Evolutionary conservation across 1,140 invertebrate genomes (phyloP).

Genomic region (Tetranychus urticae): DNA sequence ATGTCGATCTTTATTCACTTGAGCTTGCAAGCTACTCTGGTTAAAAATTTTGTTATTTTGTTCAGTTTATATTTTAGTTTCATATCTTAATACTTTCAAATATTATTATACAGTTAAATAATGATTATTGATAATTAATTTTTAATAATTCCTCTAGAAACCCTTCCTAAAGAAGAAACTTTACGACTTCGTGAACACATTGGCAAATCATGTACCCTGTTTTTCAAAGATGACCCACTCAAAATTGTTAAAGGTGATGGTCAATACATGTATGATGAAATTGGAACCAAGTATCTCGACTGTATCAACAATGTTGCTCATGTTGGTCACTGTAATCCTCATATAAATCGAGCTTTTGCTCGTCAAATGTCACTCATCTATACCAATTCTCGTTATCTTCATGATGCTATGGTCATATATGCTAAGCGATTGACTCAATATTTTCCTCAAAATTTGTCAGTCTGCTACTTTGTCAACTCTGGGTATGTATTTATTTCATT

Average conservation of each 20-base stretch:
- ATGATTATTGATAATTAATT: too few relatives aligned
- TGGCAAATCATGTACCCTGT: conserved; percentile 68
- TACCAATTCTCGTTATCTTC: conserved; percentile 83
- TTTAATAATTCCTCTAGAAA: conserved; percentile 24
- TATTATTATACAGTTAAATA: too few relatives aligned
- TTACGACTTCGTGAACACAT: conserved; percentile 48
- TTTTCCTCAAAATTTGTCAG: conserved; percentile 39
- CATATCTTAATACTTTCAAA: too few relatives aligned
- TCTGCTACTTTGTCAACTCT: conserved; percentile 93
- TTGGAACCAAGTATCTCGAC: conserved; percentile 64
- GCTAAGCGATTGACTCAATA: conserved; percentile 57
- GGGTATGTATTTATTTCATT: conserved; percentile 22
- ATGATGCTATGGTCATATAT: conserved; percentile 77
- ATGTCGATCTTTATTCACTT: too few relatives aligned
- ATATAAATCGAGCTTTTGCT: conserved; percentile 61
- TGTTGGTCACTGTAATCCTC: conserved; percentile 91
- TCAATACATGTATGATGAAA: conserved; percentile 93
- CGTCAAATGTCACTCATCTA: conserved; percentile 69
- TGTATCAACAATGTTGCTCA: conserved; percentile 98
- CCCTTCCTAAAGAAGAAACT: conserved; percentile 47
- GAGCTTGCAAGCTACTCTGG: too few relatives aligned
- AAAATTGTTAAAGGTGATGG: conserved; percentile 71
- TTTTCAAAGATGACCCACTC: conserved; percentile 64
- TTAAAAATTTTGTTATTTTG: too few relatives aligned
- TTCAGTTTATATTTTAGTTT: too few relatives aligned